Evolutionary conservation across 2,113 vertebrate species (phyloP).

Genomic region (Bubo blakistoni): DNA sequence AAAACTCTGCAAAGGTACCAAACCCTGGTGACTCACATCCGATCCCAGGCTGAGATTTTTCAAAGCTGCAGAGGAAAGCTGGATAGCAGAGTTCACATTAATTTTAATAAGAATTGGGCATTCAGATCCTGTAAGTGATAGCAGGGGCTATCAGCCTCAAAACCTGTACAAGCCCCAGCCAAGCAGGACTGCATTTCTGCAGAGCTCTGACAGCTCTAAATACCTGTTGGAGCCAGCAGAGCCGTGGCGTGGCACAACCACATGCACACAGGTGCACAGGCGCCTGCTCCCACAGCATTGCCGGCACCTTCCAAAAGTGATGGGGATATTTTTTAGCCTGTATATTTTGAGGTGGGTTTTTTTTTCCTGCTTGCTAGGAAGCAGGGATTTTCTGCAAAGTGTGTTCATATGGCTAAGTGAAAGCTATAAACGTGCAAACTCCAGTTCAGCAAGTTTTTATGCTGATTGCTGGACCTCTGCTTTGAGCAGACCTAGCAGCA

Average conservation of each 20-base stretch:
- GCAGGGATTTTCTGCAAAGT: not conserved
- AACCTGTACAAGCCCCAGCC: not conserved
- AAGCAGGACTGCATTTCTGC: not conserved
- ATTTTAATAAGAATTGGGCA: not conserved
- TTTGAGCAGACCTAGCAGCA: not conserved
- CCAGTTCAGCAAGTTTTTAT: not conserved
- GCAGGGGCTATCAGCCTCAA: not conserved
- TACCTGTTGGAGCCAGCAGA: not conserved
- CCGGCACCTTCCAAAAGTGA: not conserved
- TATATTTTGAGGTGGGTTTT: not conserved
- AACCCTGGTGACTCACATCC: not conserved
- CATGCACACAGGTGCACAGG: accelerated
- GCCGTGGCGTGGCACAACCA: not conserved
- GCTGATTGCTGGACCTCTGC: not conserved
- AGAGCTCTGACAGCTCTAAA: not conserved
- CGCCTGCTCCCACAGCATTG: not conserved
- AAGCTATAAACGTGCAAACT: not conserved
- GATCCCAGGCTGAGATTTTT: not conserved
- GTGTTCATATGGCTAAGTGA: not conserved
- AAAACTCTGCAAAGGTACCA: not conserved
- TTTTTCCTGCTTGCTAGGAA: not conserved
- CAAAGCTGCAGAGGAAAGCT: not conserved
- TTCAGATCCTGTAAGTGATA: not conserved
- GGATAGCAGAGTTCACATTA: not conserved
- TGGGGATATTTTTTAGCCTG: not conserved